Evolutionary conservation across 23 tunicate species (phyloP), one percentile per base, ranked within the genome.

Genomic region (Trididemnum miniatum): DNA sequence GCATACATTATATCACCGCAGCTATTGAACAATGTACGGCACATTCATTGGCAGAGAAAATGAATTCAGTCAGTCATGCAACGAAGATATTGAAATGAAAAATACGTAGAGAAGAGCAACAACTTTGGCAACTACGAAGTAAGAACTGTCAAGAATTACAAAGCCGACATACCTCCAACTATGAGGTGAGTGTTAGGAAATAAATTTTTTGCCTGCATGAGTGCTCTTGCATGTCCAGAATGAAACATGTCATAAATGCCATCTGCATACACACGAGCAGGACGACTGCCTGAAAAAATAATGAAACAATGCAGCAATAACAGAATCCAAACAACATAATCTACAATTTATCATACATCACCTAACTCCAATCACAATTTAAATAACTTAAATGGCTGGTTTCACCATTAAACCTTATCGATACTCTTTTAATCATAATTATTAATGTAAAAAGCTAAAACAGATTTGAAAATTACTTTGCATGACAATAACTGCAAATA

Each of bases 221-320:
- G 69, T 27, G 96, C 94, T 31, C 99, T 76, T 1, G 99, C 99
- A 72, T 96, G 99, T 23, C 99, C 99, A 39, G 99, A 91, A 74
- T 96, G 99, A 73, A 96, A 96, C 93, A 96, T 92, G 65, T 96
- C 99, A 59, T 96, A 96, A 78, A 91, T 87, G 12, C 99, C 99
- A 84, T 96, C 99, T 36, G 99, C 99, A 84, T 96, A 96, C 2
- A 96, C 93, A 54, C 99, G 65, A 2, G 88, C 96, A 7, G 99
- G 99, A 5, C 96, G 57, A 15, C 59, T 20, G 5, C 59, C 79
- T 73, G 30, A 38, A 38, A 37, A 38, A 25, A 5, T 4, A 25
- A n/a, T 62, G 57, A 49, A 12, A 49, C 57, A 49, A 49, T 49
- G 57, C n/a, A n/a, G n/a, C 54, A 44, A 7, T 44, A 44, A 44